These are phyloP conservation scores for Taxidea taxus DNA, from an alignment of 2,113 vertebrate species.

Conservation along the genomic window DNA sequence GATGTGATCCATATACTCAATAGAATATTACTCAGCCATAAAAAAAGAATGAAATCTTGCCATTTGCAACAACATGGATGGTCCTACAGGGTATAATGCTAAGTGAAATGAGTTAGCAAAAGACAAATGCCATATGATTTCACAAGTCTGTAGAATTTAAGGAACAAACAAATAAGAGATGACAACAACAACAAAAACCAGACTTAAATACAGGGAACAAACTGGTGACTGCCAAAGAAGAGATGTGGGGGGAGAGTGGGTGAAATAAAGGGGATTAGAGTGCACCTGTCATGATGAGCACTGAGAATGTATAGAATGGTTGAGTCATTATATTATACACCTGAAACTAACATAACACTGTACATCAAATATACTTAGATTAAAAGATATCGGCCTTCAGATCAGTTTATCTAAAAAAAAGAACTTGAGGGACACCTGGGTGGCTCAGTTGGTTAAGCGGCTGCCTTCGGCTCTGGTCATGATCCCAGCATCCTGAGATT, in stretches of 20 bases:
- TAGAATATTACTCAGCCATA: background rate
- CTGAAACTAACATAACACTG: background rate
- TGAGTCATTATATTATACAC: background rate
- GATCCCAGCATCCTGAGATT: no score
- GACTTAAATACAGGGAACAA: background rate
- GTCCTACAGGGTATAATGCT: background rate
- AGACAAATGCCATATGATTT: background rate
- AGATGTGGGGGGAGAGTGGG: background rate
- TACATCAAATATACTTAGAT: background rate
- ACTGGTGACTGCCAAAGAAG: background rate
- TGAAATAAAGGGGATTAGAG: background rate
- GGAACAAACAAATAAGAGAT: background rate
- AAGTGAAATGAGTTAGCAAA: background rate
- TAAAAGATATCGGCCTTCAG: background rate
- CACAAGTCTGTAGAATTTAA: background rate
- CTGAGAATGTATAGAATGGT: background rate
- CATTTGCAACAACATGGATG: background rate
- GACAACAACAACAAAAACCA: background rate
- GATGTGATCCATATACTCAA: background rate
- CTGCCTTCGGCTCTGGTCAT: no score
- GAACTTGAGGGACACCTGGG: no score
- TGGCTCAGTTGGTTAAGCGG: no score
- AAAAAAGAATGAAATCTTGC: background rate
- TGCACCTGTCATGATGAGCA: background rate
- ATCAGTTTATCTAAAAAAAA: background rate